Evolutionary conservation across 1,140 invertebrate species (phyloP), one percentile per base, ranked within the genome.

Genomic region (Bacillus rossius): DNA sequence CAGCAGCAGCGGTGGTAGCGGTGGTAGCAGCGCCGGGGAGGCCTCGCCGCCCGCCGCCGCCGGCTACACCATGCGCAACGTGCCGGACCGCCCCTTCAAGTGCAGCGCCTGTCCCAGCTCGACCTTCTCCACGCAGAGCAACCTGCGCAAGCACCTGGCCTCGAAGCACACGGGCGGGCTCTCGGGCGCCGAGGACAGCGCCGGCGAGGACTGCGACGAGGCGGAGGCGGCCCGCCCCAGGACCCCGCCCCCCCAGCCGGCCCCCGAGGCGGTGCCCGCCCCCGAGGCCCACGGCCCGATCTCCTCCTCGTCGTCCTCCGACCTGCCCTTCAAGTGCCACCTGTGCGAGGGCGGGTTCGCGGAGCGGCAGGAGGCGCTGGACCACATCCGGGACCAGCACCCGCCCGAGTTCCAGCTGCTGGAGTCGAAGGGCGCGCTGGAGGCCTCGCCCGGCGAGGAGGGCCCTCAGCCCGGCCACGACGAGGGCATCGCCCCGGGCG

Each of bases 251-350:
- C 16, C 41, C 16, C 47, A 14, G 10, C 55, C 37, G 37, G 40
- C 57, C 20, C n/a, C 49, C 20, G 43, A 19, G 8, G 13, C 4
- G 5, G 5, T 7, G 4, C 43, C 17, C 29, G 47, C 14, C 14
- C 29, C 29, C 29, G 29, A 34, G 29, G 43, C 52, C 55, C 47
- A 57, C 25, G 60, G 41, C 23, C 26, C 14, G 47, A 34, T 26
- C 19, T 16, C 26, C 5, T 17, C 22, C 2, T 13, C 25, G 2
- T 57, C 57, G 16, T 73, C 72, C 47, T 74, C 78, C 2, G 88
- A 91, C 59, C 75, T 90, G 26, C 91, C 92, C 0, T 96, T 91
- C 77, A 94, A 94, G 70, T 98, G 94, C 68, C 92, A 96, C 73
- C 76, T 96, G 0, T 96, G 93, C 71, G 93, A 96, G 64, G 85